These are phyloP conservation scores for Sphaerophoria rueppellii DNA, from an alignment of 2,888 invertebrate species.

Conservation along the genomic window DNA sequence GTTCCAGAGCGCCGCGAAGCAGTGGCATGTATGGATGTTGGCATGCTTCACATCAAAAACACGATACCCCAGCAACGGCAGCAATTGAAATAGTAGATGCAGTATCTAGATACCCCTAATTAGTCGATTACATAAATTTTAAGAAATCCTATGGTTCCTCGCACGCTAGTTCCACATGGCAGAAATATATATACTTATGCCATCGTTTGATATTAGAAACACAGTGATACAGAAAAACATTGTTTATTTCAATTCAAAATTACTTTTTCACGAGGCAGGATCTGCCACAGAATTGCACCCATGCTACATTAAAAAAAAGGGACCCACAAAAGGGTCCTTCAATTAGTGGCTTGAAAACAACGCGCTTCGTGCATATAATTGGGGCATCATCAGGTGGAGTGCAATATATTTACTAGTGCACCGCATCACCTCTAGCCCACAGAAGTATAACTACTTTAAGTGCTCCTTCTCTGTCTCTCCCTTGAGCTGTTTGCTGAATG, in stretches of 20 bases:
- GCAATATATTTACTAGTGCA: neutral
- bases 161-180: conserved; percentile 38
- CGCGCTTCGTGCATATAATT: conserved; percentile 59
- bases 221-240: conserved; percentile 33
- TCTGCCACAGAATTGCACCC: conserved; percentile 27
- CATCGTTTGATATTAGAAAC: conserved; percentile 5
- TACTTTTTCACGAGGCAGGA: conserved; percentile 17
- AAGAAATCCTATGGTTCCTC: conserved; percentile 52
- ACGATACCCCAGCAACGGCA: conserved; percentile 8
- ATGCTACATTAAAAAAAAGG: neutral
- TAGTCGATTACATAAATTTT: conserved; percentile 65
- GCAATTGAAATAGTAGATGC: conserved; percentile 23
- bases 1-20: no score
- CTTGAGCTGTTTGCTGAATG: neutral
- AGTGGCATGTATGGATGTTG: neutral
- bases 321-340: conserved; percentile 45
- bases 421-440: neutral
- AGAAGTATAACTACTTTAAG: neutral
- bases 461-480: conserved; percentile 14
- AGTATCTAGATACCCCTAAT: conserved; percentile 44
- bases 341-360: conserved; percentile 59
- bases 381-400: conserved; percentile 50
- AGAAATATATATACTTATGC: conserved; percentile 2
- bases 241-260: conserved; percentile 29
- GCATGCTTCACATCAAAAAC: conserved; percentile 24